phyloP scores from a whole-genome alignment of 2,113 vertebrate genomes.

The Clupea harengus region DNA sequence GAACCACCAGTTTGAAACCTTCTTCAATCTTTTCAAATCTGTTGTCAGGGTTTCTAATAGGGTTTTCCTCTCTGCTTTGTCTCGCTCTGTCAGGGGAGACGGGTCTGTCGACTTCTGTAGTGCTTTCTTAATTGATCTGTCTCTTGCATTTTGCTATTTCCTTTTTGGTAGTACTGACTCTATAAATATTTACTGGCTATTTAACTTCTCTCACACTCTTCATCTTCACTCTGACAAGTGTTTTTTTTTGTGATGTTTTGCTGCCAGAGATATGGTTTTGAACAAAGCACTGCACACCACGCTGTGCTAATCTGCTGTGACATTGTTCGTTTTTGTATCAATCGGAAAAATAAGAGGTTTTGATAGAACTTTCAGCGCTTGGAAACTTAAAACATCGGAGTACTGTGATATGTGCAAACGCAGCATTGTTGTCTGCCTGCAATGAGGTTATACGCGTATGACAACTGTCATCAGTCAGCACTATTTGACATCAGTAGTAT shows the following conservation, averaged over 20 bases:
- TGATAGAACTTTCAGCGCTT: not conserved
- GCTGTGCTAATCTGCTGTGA: not conserved
- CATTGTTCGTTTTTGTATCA: not conserved
- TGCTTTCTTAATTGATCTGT: constrained; percentile 47
- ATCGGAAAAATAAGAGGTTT: not conserved
- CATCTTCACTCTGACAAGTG: not conserved
- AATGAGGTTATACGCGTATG: not conserved
- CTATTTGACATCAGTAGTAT: not conserved
- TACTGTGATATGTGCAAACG: not conserved
- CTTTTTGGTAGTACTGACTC: constrained; percentile 28
- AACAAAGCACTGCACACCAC: not conserved
- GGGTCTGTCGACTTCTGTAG: constrained; percentile 21
- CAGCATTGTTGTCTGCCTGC: not conserved
- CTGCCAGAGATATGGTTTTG: not conserved
- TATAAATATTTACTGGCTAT: not conserved
- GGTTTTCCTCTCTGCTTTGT: not conserved
- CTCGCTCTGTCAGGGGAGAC: not conserved
- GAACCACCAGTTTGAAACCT: constrained; percentile 13
- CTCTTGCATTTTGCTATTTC: constrained; percentile 34
- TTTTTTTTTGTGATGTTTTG: not conserved
- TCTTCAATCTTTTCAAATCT: not conserved
- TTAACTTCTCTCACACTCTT: not conserved
- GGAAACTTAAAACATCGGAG: not conserved
- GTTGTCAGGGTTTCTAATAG: not conserved
- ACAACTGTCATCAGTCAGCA: not conserved